These are phyloP conservation scores for Semnornis frantzii DNA, from an alignment of 2,113 vertebrate species.

Conservation along the genomic window DNA sequence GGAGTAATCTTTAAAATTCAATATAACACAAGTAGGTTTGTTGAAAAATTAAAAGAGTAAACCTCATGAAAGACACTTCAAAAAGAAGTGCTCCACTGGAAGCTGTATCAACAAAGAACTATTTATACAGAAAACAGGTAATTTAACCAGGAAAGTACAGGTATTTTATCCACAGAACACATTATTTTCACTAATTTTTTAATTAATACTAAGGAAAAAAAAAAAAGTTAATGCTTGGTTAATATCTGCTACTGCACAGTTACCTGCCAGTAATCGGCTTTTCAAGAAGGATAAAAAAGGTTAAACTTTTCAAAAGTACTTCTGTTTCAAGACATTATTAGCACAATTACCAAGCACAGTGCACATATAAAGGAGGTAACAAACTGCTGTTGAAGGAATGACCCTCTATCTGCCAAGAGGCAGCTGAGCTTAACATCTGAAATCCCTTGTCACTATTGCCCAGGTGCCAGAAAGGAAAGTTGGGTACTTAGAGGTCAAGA, in stretches of 20 bases:
- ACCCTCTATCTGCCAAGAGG: not conserved
- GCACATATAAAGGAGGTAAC: not conserved
- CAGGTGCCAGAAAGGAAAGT: not conserved
- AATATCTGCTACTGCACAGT: not conserved
- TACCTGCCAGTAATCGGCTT: not conserved
- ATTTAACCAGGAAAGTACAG: not conserved
- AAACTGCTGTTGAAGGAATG: not conserved
- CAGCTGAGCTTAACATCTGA: not conserved
- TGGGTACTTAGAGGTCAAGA: not conserved
- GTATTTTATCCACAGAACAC: not conserved
- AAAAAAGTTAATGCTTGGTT: not conserved
- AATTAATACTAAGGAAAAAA: not conserved
- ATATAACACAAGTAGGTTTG: not conserved
- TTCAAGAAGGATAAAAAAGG: not conserved
- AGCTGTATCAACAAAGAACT: not conserved
- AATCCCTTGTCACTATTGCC: not conserved
- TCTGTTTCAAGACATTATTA: not conserved
- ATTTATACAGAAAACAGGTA: not conserved
- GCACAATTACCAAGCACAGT: not conserved
- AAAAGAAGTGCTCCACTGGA: not conserved
- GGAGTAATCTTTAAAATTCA: not conserved
- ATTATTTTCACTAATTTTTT: not conserved
- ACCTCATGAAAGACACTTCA: not conserved
- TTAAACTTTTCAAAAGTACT: not conserved
- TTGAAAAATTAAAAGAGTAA: not conserved